phyloP scores from a whole-genome alignment of 2,113 vertebrate species.

The Acinonyx jubatus region DNA sequence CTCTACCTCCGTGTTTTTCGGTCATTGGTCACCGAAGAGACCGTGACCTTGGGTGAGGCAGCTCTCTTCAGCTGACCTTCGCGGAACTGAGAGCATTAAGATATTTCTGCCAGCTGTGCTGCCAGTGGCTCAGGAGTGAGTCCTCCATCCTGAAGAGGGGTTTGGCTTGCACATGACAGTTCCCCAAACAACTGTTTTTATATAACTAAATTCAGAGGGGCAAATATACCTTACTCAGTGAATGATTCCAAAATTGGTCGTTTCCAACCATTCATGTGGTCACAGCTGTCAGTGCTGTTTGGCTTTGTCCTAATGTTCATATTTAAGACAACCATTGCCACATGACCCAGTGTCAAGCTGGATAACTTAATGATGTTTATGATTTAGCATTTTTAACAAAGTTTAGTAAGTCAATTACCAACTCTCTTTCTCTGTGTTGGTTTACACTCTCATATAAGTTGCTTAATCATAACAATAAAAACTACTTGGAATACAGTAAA shows the following conservation, averaged over 20 bases:
- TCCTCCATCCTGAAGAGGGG: background rate
- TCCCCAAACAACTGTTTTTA: background rate
- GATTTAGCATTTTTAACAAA: background rate
- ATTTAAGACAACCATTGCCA: background rate
- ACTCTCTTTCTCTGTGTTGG: background rate
- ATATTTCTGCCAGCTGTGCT: background rate
- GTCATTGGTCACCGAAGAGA: background rate
- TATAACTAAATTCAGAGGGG: background rate
- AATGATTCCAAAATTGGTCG: background rate
- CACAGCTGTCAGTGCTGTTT: background rate
- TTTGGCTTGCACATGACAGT: background rate
- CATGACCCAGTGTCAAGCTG: background rate
- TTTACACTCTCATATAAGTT: background rate
- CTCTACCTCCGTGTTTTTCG: fast-evolving
- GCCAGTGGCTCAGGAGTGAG: background rate
- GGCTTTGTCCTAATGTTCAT: background rate
- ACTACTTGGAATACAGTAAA: background rate
- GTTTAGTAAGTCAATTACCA: background rate
- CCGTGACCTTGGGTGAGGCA: background rate
- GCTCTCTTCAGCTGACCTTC: background rate
- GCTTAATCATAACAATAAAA: background rate
- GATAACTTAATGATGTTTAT: background rate
- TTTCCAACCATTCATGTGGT: background rate
- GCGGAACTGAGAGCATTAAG: background rate
- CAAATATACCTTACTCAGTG: background rate